Base-by-base conservation (phyloP, 1,140 invertebrate genomes). In the Mya arenaria region DNA sequence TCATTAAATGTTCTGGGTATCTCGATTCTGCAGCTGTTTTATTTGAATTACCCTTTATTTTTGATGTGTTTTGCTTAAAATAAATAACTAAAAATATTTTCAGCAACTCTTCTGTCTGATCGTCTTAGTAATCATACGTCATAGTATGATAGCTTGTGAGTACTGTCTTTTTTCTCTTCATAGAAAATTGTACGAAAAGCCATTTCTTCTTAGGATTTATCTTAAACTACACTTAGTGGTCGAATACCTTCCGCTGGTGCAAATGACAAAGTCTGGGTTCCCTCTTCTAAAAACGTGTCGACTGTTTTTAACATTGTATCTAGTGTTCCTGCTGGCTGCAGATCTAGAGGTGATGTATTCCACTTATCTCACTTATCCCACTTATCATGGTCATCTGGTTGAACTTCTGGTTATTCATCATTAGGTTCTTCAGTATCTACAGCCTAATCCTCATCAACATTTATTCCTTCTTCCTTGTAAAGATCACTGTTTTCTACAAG, bases 41-140 rank as follows among this genome's bases (percentile, higher is more conserved):
- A 44, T 83, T 32, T 32, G 71, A 55, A 44, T 82, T 69, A 44
- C 58, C 81, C 71, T 85, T 85, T 32, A 62, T 25, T 84, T 84
- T 87, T 72, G 1, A 87, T 58, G 44, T 87, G 83, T 44, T 87
- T 87, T 19, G 62, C 32, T 78, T 87, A 77, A 41, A 85, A 87
- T 41, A 85, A 87, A 15, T 80, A 32, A 62, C 79, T 87, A 65
- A 74, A 69, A 32, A 81, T 52, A n/a, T 23, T 60, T 10, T 25
- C n/a, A 28, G 83, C 83, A 36, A 63, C 83, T 39, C 72, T 55
- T 71, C 77, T 81, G 37, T 84, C 83, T 28, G 44, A 32, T 75
- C 63, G 79, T 48, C 83, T 28, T 30, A 84, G 65, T 52, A 80
- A 63, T 17, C 80, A 75, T 56, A 84, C 75, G 52, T 84, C 83